These are phyloP conservation scores for Epirrita christyi DNA, from an alignment of 2,888 invertebrate genomes.

Conservation along the genomic window DNA sequence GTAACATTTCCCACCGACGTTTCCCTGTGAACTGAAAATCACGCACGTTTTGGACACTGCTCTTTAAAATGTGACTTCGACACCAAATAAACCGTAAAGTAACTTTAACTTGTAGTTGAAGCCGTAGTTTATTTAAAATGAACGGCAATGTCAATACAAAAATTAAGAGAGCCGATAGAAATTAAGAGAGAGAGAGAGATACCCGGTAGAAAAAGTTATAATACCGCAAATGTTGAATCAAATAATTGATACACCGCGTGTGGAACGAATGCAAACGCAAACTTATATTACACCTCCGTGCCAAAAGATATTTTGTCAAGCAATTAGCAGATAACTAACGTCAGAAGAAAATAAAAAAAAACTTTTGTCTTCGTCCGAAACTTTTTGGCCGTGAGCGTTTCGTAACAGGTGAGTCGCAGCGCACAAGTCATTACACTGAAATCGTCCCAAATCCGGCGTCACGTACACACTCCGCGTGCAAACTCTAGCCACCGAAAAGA, in stretches of 20 bases:
- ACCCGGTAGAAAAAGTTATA: slow-evolving; percentile 51
- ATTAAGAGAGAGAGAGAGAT: too few species aligned
- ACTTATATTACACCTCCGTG: slow-evolving; percentile 55
- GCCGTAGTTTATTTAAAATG: background rate
- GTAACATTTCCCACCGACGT: slow-evolving; percentile 67
- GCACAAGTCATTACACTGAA: slow-evolving; percentile 66
- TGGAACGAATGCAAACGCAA: slow-evolving; percentile 48
- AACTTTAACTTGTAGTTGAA: slow-evolving; percentile 35
- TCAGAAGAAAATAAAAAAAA: slow-evolving; percentile 58
- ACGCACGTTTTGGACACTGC: slow-evolving; percentile 56
- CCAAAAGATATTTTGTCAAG: slow-evolving; percentile 69
- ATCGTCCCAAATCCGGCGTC: slow-evolving; percentile 63
- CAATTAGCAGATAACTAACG: slow-evolving; percentile 76
- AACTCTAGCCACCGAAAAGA: slow-evolving; percentile 48
- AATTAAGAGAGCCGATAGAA: slow-evolving; percentile 53
- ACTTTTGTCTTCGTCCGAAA: slow-evolving; percentile 67
- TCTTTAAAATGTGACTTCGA: slow-evolving; percentile 54
- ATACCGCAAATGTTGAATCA: slow-evolving; percentile 59
- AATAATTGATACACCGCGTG: slow-evolving; percentile 55
- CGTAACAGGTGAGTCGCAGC: slow-evolving; percentile 62
- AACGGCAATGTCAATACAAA: slow-evolving; percentile 38
- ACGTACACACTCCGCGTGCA: slow-evolving; percentile 58
- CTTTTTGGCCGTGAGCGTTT: slow-evolving; percentile 67
- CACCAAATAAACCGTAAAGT: slow-evolving; percentile 58
- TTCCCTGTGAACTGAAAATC: slow-evolving; percentile 74